Evolutionary conservation across 2,113 vertebrate species (phyloP).

Genomic region (Coregonus clupeaformis): DNA sequence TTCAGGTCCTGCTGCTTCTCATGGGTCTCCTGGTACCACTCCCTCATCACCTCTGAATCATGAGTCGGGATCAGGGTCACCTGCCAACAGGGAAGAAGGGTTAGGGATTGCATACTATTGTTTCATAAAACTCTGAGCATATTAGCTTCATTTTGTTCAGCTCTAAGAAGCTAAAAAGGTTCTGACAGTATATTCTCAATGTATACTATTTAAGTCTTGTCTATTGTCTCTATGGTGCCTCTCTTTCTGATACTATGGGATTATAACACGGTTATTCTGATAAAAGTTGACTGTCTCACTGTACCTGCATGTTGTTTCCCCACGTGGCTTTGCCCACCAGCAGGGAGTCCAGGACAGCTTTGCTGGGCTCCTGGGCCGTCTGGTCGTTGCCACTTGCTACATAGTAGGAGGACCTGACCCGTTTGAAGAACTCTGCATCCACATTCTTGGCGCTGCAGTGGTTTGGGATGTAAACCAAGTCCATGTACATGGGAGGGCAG

Average conservation of each 20-base stretch:
- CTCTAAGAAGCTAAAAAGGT: no score
- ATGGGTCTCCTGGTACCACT: slow-evolving; percentile 98
- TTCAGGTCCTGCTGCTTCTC: slow-evolving; percentile 96
- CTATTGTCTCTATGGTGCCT: background rate
- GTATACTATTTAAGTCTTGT: background rate
- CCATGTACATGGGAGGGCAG: slow-evolving; percentile 92
- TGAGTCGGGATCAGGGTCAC: slow-evolving; percentile 97
- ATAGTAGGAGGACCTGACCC: slow-evolving; percentile 92
- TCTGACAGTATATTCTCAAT: no score
- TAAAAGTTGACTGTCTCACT: background rate
- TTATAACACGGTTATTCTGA: background rate
- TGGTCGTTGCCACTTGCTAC: slow-evolving; percentile 95
- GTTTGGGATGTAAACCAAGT: slow-evolving; percentile 96
- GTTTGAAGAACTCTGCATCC: slow-evolving; percentile 94
- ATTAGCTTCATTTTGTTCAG: no score
- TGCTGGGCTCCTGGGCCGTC: slow-evolving; percentile 88
- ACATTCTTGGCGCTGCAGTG: slow-evolving; percentile 97
- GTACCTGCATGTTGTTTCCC: slow-evolving; percentile 93
- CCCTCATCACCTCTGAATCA: slow-evolving; percentile 96
- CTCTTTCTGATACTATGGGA: background rate
- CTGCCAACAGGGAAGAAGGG: slow-evolving; percentile 63
- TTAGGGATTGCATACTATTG: background rate
- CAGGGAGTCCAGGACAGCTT: slow-evolving; percentile 88
- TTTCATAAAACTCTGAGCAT: no score
- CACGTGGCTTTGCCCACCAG: slow-evolving; percentile 94